Conservation (phyloP, 2,888 invertebrate species). For the Pterostichus madidus region DNA sequence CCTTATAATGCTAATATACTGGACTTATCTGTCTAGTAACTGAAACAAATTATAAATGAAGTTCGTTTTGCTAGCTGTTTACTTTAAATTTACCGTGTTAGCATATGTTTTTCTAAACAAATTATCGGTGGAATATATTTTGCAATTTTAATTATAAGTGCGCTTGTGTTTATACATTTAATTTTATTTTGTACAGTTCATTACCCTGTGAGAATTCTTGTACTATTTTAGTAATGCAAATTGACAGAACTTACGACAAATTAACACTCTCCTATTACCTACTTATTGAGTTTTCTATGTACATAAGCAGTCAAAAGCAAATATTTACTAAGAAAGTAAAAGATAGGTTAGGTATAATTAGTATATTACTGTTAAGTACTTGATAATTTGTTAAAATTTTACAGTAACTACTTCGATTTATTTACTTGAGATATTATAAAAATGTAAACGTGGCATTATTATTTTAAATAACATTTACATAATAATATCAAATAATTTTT, state of each 20-base stretch:
- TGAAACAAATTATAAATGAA: too few relatives aligned
- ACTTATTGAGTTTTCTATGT: not conserved
- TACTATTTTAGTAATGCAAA: conserved; percentile 11
- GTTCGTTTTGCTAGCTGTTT: too few relatives aligned
- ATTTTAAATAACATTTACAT: not conserved
- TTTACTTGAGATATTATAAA: too few relatives aligned
- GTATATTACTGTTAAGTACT: conserved; percentile 1
- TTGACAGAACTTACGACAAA: conserved; percentile 5
- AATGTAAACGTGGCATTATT: not conserved
- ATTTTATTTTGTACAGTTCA: not conserved
- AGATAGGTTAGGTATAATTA: conserved; percentile 19
- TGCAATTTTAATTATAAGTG: too few relatives aligned
- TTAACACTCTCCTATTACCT: not conserved
- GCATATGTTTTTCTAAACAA: too few relatives aligned
- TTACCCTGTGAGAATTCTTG: not conserved
- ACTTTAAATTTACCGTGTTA: too few relatives aligned
- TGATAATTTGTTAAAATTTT: conserved; percentile 22
- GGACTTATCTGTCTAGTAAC: too few relatives aligned
- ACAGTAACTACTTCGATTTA: not conserved
- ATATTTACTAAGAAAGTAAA: not conserved
- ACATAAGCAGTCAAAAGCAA: not conserved
- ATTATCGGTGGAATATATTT: too few relatives aligned
- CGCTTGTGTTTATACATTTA: not conserved
- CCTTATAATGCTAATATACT: too few relatives aligned
- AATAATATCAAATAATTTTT: not conserved